A percentile compares a stretch with the other conserved stretches of the same genome.
phyloP scores from a whole-genome alignment of 2,888 invertebrate genomes.

The Spatulosminthurus flaviceps region DNA sequence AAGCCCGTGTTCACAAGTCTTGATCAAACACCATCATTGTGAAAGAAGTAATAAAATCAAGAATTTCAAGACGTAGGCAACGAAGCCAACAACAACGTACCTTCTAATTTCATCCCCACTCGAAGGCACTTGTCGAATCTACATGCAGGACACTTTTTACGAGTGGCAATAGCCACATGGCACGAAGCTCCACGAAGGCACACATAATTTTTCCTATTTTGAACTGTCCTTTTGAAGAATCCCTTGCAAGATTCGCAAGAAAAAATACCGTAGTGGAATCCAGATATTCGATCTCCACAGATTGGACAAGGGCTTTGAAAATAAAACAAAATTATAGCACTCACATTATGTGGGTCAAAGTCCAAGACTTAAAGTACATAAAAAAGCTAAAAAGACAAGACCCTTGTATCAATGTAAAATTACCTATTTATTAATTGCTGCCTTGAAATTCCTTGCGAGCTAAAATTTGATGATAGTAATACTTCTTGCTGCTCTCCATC shows the following conservation, averaged over 20 bases:
- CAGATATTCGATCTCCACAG: conserved; percentile 94
- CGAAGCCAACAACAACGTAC: conserved; percentile 67
- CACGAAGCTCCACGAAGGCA: conserved; percentile 90
- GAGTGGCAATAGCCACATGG: conserved; percentile 89
- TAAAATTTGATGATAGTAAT: conserved; percentile 63
- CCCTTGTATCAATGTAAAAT: background rate
- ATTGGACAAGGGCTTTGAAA: conserved; percentile 86
- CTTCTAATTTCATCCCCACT: conserved; percentile 96
- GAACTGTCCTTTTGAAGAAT: conserved; percentile 98
- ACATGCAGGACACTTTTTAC: conserved; percentile 97
- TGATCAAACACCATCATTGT: background rate
- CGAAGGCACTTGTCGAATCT: conserved; percentile 94
- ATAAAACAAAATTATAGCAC: conserved; percentile 24
- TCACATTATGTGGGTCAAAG: too few relatives aligned
- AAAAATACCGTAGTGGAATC: conserved; percentile 98
- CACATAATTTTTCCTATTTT: conserved; percentile 96
- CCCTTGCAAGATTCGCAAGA: conserved; percentile 98
- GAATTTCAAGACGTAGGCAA: conserved; percentile 19
- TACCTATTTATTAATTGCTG: conserved; percentile 64
- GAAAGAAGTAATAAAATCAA: background rate
- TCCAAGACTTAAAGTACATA: too few relatives aligned
- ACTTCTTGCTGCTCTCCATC: conserved; percentile 64
- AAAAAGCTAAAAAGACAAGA: too few relatives aligned
- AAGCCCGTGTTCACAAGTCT: background rate
- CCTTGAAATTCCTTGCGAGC: conserved; percentile 63